A percentile compares a stretch with the other conserved stretches of the same genome.
phyloP scores from a whole-genome alignment of 2,113 vertebrate species.

The Chaetorhynchus papuensis region DNA sequence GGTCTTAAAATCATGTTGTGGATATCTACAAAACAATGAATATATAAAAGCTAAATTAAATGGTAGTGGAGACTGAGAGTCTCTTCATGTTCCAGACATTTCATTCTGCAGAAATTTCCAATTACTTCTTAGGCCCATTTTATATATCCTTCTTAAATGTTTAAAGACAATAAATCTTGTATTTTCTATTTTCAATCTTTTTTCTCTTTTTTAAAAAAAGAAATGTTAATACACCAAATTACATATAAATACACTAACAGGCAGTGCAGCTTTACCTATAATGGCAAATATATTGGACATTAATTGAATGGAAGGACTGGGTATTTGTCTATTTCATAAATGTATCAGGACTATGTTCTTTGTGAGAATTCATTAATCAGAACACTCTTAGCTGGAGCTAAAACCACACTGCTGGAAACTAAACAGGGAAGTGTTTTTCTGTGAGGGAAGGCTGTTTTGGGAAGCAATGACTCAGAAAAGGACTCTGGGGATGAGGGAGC shows the following conservation, averaged over 20 bases:
- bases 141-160: not conserved
- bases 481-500: not conserved
- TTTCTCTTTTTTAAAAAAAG: not conserved
- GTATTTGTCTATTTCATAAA: not conserved
- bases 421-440: not conserved
- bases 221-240: not conserved
- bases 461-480: not conserved
- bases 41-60: not conserved
- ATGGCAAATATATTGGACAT: not conserved
- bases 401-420: not conserved
- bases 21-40: not conserved
- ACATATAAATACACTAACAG: not conserved
- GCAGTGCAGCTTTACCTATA: not conserved
- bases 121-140: not conserved
- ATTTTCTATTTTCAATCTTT: not conserved
- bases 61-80: not conserved
- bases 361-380: not conserved
- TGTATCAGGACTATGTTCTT: not conserved
- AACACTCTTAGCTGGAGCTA: not conserved
- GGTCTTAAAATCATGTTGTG: not conserved
- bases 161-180: not conserved
- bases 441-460: not conserved
- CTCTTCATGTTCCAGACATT: not conserved
- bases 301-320: not conserved
- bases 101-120: not conserved